These are phyloP conservation scores for Arrhamphus sclerolepis DNA, from an alignment of 2,797 vertebrate genomes.

Conservation along the genomic window DNA sequence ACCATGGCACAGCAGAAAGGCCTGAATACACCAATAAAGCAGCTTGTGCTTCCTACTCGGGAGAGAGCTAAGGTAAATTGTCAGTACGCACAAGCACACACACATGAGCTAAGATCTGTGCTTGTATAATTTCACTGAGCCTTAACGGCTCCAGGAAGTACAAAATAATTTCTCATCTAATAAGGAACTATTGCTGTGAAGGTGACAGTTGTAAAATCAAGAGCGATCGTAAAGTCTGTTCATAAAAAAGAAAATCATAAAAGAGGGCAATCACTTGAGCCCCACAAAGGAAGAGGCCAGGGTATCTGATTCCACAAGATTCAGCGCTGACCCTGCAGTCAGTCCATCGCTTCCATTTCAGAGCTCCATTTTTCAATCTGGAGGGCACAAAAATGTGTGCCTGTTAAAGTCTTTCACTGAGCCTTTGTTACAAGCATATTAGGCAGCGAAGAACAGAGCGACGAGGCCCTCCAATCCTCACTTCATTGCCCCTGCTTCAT, in stretches of 20 bases:
- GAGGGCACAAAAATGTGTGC: slow-evolving; percentile 58
- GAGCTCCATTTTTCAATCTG: slow-evolving; percentile 68
- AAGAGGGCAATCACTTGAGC: slow-evolving; percentile 55
- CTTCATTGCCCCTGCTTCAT: slow-evolving; percentile 71
- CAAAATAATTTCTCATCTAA: slow-evolving; percentile 63
- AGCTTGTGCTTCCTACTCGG: slow-evolving; percentile 33
- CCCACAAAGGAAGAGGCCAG: slow-evolving; percentile 41
- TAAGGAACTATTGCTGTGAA: slow-evolving; percentile 63
- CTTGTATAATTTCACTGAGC: slow-evolving; percentile 67
- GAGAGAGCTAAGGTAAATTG: slow-evolving; percentile 29
- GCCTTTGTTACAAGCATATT: slow-evolving; percentile 69
- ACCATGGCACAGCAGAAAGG: slow-evolving; percentile 28
- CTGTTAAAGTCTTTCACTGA: slow-evolving; percentile 63
- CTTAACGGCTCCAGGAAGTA: slow-evolving; percentile 71
- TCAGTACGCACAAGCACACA: slow-evolving; percentile 34
- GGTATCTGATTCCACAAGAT: slow-evolving; percentile 40
- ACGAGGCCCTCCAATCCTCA: slow-evolving; percentile 58
- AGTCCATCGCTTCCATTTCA: slow-evolving; percentile 59
- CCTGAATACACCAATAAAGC: slow-evolving; percentile 48
- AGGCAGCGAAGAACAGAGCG: slow-evolving; percentile 51
- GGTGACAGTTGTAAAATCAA: slow-evolving; percentile 62
- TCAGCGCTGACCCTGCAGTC: slow-evolving; percentile 46
- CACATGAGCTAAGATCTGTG: slow-evolving; percentile 15
- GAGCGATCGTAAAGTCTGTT: slow-evolving; percentile 63
- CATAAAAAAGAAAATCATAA: slow-evolving; percentile 74